Conservation (phyloP, 2,888 invertebrate genomes). For the Noctua comes region DNA sequence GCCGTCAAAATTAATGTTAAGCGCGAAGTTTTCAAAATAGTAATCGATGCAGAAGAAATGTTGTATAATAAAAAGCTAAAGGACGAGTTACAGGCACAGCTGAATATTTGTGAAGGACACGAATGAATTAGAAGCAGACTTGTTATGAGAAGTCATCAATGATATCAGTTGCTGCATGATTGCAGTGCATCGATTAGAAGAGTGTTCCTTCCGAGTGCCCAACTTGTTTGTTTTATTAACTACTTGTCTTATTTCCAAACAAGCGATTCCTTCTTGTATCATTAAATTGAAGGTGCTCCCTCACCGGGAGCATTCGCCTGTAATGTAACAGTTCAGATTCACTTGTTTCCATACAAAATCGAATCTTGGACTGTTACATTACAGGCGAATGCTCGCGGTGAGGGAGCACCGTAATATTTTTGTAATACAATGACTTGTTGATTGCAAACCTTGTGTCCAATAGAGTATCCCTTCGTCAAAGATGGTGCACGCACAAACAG, state of each 20-base stretch:
- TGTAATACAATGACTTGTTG: background rate
- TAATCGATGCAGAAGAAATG: constrained; percentile 34
- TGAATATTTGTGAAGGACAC: background rate
- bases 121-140: background rate
- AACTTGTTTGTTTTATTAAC: background rate
- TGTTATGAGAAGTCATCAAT: background rate
- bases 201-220: background rate
- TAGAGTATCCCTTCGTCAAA: background rate
- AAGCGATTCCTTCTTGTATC: background rate
- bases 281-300: no score
- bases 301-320: no score
- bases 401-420: no score
- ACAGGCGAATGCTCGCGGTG: no score
- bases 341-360: no score
- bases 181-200: background rate
- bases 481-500: background rate
- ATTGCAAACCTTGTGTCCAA: background rate
- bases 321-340: no score
- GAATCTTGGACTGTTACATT: no score
- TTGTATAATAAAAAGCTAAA: constrained; percentile 11
- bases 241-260: background rate
- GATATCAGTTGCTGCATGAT: background rate
- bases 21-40: constrained; percentile 35
- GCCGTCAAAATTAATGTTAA: constrained; percentile 27
- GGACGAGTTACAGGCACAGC: background rate